Conservation (phyloP, 1,140 invertebrate species). For the Homalodisca vitripennis region DNA sequence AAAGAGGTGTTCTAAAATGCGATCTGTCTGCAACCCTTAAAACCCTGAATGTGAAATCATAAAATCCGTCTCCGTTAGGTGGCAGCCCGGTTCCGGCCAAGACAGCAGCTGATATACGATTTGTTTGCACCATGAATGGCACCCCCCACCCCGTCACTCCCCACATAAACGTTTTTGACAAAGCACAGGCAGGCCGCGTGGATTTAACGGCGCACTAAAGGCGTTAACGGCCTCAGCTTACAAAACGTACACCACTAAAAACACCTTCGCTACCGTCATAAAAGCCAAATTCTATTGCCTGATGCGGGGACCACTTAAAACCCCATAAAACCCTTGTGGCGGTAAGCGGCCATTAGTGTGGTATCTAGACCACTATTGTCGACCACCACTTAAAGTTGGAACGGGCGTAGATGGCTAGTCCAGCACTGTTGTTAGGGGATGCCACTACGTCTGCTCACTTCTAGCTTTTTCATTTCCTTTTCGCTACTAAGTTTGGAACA, state of each 20-base stretch:
- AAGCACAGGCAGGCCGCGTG: not conserved
- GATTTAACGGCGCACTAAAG: conserved; percentile 29
- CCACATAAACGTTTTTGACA: conserved; percentile 22
- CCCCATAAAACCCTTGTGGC: conserved; percentile 26
- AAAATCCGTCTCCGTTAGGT: too few species aligned
- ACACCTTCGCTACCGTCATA: conserved; percentile 27
- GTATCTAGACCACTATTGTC: conserved; percentile 1
- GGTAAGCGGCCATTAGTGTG: conserved; percentile 7
- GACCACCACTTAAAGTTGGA: too few species aligned
- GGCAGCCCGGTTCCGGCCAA: too few species aligned
- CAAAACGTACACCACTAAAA: conserved; percentile 29
- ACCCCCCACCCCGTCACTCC: not conserved
- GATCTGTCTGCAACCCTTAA: too few species aligned
- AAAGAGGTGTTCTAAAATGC: too few species aligned
- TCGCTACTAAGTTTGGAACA: too few species aligned
- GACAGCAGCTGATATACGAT: conserved; percentile 6
- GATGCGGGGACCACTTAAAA: conserved; percentile 31
- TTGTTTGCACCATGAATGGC: conserved; percentile 16
- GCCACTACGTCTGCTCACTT: too few species aligned
- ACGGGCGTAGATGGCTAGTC: too few species aligned
- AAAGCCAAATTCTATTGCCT: conserved; percentile 29
- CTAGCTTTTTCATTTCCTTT: too few species aligned
- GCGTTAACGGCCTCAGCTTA: conserved; percentile 22
- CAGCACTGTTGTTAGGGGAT: too few species aligned
- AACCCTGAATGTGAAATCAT: too few species aligned